These are phyloP conservation scores for Pterostichus madidus DNA, from an alignment of 2,888 invertebrate genomes.

Conservation along the genomic window DNA sequence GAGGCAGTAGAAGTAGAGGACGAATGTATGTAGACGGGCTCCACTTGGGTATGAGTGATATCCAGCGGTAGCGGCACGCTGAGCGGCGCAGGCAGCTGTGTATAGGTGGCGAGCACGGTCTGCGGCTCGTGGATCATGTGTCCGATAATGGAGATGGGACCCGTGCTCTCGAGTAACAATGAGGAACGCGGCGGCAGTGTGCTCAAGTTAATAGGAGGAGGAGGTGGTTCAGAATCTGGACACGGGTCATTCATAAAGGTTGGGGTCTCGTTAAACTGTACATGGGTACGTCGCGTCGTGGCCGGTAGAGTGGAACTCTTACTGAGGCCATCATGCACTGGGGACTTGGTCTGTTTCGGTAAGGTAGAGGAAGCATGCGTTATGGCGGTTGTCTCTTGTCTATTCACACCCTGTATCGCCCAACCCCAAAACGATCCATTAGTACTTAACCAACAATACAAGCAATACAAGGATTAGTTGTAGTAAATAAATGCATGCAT, in stretches of 20 bases:
- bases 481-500: constrained; percentile 22
- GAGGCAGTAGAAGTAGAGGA: neutral
- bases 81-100: constrained; percentile 48
- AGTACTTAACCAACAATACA: neutral
- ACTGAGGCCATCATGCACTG: constrained; percentile 69
- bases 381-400: constrained; percentile 55
- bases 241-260: constrained; percentile 43
- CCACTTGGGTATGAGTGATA: neutral
- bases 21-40: constrained; percentile 8
- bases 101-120: constrained; percentile 36
- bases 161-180: constrained; percentile 40
- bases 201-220: constrained; percentile 78
- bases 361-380: constrained; percentile 72
- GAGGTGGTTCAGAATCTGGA: constrained; percentile 73
- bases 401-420: constrained; percentile 51
- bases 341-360: constrained; percentile 72
- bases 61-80: constrained; percentile 55
- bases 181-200: constrained; percentile 75
- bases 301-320: constrained; percentile 31
- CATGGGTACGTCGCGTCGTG: constrained; percentile 46
- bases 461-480: constrained; percentile 1
- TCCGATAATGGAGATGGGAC: constrained; percentile 13
- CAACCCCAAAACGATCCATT: constrained; percentile 54
- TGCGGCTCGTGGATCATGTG: constrained; percentile 20
- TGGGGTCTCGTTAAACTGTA: constrained; percentile 65